These are phyloP conservation scores for Propithecus deckenii DNA, from an alignment of 2,797 vertebrate species.

Conservation along the genomic window DNA sequence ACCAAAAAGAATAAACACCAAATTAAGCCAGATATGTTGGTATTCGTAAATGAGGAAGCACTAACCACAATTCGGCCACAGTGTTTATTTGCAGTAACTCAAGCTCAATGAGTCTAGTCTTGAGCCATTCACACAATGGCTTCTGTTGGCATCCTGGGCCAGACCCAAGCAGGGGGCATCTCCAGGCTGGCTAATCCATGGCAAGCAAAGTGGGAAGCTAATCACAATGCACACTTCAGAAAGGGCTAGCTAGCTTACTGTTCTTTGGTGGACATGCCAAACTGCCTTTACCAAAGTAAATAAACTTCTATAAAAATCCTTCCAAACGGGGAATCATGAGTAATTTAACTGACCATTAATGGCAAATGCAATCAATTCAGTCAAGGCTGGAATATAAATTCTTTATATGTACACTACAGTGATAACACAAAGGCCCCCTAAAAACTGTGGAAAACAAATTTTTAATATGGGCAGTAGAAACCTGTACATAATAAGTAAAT, in stretches of 20 bases:
- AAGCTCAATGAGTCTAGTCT: background rate
- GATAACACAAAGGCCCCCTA: background rate
- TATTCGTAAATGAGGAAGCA: background rate
- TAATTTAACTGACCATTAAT: slow-evolving; percentile 56
- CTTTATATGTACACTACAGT: background rate
- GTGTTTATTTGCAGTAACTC: background rate
- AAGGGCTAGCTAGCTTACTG: background rate
- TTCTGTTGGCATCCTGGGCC: background rate
- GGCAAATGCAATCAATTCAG: slow-evolving; percentile 19
- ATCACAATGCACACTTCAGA: background rate
- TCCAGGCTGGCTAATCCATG: background rate
- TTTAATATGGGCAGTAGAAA: slow-evolving; percentile 3
- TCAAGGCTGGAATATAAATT: slow-evolving; percentile 23
- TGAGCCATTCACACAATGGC: rapidly evolving
- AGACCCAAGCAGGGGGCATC: background rate
- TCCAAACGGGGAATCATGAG: background rate
- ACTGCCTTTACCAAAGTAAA: slow-evolving; percentile 59
- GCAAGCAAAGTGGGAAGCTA: background rate
- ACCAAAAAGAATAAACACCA: slow-evolving; percentile 64
- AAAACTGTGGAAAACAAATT: slow-evolving; percentile 30
- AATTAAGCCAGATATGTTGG: slow-evolving; percentile 4
- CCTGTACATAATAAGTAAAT: background rate
- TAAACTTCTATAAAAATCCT: slow-evolving; percentile 26
- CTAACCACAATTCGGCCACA: background rate
- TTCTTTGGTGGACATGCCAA: slow-evolving; percentile 17